Conservation (phyloP, 2,888 invertebrate genomes). For the Philereme transversata region DNA sequence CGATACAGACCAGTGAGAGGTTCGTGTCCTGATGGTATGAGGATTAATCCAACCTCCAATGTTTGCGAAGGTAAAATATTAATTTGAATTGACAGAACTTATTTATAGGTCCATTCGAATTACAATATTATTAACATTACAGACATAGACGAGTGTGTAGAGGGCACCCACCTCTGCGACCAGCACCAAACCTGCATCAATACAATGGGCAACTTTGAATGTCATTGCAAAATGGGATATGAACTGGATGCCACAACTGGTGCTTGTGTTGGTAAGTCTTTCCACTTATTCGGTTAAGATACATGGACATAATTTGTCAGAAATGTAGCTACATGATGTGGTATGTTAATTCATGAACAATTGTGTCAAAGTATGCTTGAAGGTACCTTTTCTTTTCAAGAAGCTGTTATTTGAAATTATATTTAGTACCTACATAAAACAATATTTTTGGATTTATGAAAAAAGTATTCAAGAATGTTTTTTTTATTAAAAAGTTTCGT, state of each 20-base stretch:
- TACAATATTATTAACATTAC: slow-evolving; percentile 11
- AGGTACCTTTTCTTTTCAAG: no score
- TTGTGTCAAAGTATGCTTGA: no score
- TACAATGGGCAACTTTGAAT: slow-evolving; percentile 76
- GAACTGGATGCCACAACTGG: slow-evolving; percentile 62
- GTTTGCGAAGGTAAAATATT: slow-evolving; percentile 61
- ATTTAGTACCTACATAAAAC: no score
- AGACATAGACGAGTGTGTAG: slow-evolving; percentile 94
- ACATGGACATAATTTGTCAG: background rate
- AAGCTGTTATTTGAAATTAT: no score
- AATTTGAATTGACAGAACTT: no score
- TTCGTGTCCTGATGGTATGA: slow-evolving; percentile 68
- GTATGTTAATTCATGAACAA: no score
- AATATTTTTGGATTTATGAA: no score
- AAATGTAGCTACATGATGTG: no score
- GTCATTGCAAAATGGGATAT: slow-evolving; percentile 71
- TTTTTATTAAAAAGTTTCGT: no score
- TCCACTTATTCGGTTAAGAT: background rate
- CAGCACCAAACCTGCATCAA: slow-evolving; percentile 73
- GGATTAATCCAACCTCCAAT: slow-evolving; percentile 48
- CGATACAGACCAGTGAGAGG: slow-evolving; percentile 37
- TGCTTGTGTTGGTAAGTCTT: slow-evolving; percentile 68
- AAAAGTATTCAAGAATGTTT: no score
- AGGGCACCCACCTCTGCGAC: slow-evolving; percentile 74
- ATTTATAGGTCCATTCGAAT: no score